phyloP scores from a whole-genome alignment of 2,113 vertebrate genomes.

The Chionodraco myersi region DNA sequence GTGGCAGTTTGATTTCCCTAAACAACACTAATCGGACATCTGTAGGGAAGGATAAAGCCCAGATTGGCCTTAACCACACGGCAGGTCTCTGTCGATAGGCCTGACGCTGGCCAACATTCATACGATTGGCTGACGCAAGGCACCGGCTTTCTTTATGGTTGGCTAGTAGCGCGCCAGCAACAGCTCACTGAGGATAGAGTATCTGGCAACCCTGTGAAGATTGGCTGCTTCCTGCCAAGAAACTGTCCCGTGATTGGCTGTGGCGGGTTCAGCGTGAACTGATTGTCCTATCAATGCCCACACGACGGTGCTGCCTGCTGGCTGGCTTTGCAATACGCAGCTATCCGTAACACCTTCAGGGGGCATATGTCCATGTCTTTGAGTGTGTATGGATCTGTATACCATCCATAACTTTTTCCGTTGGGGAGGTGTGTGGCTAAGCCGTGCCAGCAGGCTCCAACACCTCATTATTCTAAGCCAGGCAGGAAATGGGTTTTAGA shows the following conservation, averaged over 20 bases:
- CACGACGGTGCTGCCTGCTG: conserved; percentile 72
- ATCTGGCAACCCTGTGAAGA: conserved; percentile 75
- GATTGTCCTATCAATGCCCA: conserved; percentile 78
- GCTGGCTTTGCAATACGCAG: conserved; percentile 70
- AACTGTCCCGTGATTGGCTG: conserved; percentile 77
- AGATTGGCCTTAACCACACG: conserved; percentile 69
- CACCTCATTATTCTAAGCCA: conserved; percentile 76
- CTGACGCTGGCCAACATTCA: conserved; percentile 62
- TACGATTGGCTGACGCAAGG: conserved; percentile 64
- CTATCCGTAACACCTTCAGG: conserved; percentile 75
- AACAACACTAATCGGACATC: conserved; percentile 82
- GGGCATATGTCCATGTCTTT: conserved; percentile 67
- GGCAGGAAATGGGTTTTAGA: conserved; percentile 74
- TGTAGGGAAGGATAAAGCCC: conserved; percentile 81
- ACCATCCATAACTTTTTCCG: conserved; percentile 71
- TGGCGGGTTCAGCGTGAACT: conserved; percentile 63
- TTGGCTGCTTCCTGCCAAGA: conserved; percentile 72
- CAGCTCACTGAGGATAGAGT: conserved; percentile 68
- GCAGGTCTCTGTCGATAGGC: conserved; percentile 75
- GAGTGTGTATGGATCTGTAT: conserved; percentile 32
- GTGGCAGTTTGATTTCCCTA: conserved; percentile 74
- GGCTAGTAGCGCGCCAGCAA: conserved; percentile 62
- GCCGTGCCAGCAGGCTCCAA: conserved; percentile 72
- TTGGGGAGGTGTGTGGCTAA: conserved; percentile 61
- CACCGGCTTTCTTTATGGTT: conserved; percentile 70